Evolutionary conservation across 2,113 vertebrate species (phyloP).

Genomic region (Hemibagrus wyckioides): DNA sequence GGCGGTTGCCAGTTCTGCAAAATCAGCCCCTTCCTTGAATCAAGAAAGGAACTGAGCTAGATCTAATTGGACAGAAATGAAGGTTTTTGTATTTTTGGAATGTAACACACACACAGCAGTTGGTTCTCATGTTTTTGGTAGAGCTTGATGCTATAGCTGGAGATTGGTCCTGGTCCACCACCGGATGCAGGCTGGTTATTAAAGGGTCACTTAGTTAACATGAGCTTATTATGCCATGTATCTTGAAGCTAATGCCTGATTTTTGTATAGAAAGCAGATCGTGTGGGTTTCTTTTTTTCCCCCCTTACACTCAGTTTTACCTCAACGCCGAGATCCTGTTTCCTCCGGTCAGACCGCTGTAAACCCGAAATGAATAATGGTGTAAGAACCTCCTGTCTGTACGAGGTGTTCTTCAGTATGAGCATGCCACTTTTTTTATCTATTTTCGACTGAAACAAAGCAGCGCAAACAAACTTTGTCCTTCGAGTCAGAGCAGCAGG

Average conservation of each 20-base stretch:
- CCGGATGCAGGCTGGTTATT: too few relatives aligned
- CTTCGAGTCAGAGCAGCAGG: background rate
- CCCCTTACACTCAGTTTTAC: too few relatives aligned
- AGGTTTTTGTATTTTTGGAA: background rate
- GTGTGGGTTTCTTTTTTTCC: too few relatives aligned
- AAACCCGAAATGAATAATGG: background rate
- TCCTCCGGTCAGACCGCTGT: background rate
- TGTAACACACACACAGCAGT: background rate
- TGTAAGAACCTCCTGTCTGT: background rate
- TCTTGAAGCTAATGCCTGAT: background rate
- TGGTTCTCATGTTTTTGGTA: background rate
- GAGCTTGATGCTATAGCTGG: background rate
- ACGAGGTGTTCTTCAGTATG: background rate
- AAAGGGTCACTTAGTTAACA: too few relatives aligned
- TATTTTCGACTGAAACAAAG: background rate
- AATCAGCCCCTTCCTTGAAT: too few relatives aligned
- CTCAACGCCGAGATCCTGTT: background rate
- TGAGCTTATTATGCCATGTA: too few relatives aligned
- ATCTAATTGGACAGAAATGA: background rate
- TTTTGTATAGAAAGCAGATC: background rate
- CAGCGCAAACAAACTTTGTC: constrained; percentile 25
- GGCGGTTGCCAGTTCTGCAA: background rate
- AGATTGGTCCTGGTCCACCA: background rate
- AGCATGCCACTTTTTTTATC: background rate
- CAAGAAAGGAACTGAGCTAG: too few relatives aligned